Evolutionary conservation across 30 jellyfish, hydroid and myxozoan species (phyloP).

Genomic region (Mastigias papua): DNA sequence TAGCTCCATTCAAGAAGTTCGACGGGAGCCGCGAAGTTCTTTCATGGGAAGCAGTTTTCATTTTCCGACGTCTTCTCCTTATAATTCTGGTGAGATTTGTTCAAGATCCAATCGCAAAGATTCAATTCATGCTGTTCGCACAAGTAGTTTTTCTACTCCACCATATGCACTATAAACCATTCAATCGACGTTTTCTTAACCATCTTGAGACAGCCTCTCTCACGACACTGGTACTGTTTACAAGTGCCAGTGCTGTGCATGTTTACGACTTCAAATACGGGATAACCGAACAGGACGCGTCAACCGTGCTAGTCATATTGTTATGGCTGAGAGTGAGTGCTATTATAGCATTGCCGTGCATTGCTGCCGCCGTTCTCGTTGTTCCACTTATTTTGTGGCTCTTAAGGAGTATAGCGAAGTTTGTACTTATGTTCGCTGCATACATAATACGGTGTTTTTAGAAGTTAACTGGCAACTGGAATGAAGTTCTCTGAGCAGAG

Average conservation of each 20-base stretch:
- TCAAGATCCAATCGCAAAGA: slow-evolving; percentile 3
- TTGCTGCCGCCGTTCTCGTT: background rate
- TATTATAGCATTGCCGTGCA: background rate
- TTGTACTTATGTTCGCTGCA: background rate
- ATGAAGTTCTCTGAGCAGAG: no score
- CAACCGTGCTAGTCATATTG: background rate
- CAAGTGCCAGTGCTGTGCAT: slow-evolving; percentile 7
- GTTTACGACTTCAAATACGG: slow-evolving; percentile 18
- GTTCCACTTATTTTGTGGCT: background rate
- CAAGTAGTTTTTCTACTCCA: slow-evolving; percentile 50
- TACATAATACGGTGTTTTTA: background rate
- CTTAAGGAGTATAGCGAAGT: background rate
- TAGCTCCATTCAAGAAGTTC: slow-evolving; percentile 28
- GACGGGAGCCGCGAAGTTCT: background rate
- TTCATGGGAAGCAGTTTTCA: slow-evolving; percentile 52
- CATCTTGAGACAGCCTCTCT: slow-evolving; percentile 51
- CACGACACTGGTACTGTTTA: slow-evolving; percentile 18
- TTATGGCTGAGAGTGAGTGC: background rate
- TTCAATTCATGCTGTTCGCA: slow-evolving; percentile 5
- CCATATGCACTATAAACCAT: slow-evolving; percentile 46
- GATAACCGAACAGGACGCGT: background rate
- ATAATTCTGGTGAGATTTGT: background rate
- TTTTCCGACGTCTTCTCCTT: slow-evolving; percentile 49
- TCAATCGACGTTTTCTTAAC: slow-evolving; percentile 42
- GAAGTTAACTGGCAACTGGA: no score